Conservation (phyloP, 1,140 invertebrate genomes). For the Nylanderia fulva region DNA sequence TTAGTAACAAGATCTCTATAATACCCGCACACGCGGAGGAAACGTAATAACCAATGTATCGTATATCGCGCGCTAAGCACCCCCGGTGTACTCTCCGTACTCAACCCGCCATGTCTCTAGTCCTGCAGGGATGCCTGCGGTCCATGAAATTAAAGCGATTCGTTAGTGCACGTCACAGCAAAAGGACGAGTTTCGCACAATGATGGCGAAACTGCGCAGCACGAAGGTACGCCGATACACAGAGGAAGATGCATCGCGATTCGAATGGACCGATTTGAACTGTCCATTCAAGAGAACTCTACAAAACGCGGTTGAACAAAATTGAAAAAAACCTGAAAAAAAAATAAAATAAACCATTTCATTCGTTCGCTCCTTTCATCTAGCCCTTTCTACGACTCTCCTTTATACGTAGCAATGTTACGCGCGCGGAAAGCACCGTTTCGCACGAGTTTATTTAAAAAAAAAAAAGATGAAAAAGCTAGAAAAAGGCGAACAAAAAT, state of each 20-base stretch:
- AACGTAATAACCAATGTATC: slow-evolving; percentile 60
- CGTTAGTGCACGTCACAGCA: slow-evolving; percentile 63
- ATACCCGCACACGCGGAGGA: slow-evolving; percentile 31
- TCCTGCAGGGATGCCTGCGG: slow-evolving; percentile 44
- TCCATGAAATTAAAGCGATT: slow-evolving; percentile 77
- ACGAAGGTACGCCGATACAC: slow-evolving; percentile 27
- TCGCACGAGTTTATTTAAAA: slow-evolving; percentile 68
- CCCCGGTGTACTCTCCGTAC: slow-evolving; percentile 24
- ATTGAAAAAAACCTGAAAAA: slow-evolving; percentile 35
- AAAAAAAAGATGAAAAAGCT: slow-evolving; percentile 34
- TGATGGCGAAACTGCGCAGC: slow-evolving; percentile 48
- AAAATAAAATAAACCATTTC: slow-evolving; percentile 2
- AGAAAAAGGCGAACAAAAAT: neutral
- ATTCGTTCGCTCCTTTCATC: slow-evolving; percentile 29
- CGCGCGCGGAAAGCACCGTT: slow-evolving; percentile 62
- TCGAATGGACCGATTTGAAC: slow-evolving; percentile 49
- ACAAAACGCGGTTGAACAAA: slow-evolving; percentile 63
- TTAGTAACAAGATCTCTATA: slow-evolving; percentile 61
- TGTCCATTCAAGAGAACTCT: slow-evolving; percentile 46
- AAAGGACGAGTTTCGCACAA: slow-evolving; percentile 46
- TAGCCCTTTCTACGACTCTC: slow-evolving; percentile 40
- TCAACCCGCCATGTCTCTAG: slow-evolving; percentile 7
- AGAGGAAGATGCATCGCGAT: slow-evolving; percentile 33
- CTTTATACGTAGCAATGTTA: slow-evolving; percentile 24
- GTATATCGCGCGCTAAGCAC: slow-evolving; percentile 57